Conservation (phyloP, 2,797 vertebrate species). For the Erpetoichthys calabaricus region DNA sequence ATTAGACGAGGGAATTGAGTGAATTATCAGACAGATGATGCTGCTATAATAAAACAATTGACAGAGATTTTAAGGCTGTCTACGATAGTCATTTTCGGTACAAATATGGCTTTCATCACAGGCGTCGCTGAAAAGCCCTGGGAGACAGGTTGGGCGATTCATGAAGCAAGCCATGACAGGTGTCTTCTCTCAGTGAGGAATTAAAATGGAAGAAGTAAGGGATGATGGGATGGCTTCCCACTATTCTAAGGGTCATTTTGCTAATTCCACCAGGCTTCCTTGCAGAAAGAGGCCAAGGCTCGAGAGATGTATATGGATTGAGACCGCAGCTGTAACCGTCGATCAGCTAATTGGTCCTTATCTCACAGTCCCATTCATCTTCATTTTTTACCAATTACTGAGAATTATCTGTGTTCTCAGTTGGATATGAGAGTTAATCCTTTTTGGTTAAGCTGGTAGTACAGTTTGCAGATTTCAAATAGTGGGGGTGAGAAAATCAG, state of each 20-base stretch:
- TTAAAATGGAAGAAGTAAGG: conserved; percentile 51
- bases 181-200: conserved; percentile 56
- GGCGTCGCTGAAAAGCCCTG: conserved; percentile 26
- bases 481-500: conserved; percentile 70
- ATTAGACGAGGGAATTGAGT: conserved; percentile 99
- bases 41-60: conserved; percentile 83
- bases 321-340: conserved; percentile 99
- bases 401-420: conserved; percentile 99
- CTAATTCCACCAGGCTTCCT: conserved; percentile 67
- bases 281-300: conserved; percentile 82
- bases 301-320: conserved; percentile 92
- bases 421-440: conserved; percentile 99
- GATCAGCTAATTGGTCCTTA: conserved; percentile 99
- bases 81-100: conserved; percentile 56
- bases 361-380: conserved; percentile 99
- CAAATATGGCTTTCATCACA: conserved; percentile 45
- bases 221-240: conserved; percentile 64
- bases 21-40: conserved; percentile 99
- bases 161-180: conserved; percentile 55
- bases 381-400: conserved; percentile 99
- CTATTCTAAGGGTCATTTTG: conserved; percentile 65
- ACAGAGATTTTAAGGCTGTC: conserved; percentile 66
- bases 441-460: conserved; percentile 99
- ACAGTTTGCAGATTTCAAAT: conserved; percentile 97
- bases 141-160: conserved; percentile 44